A percentile compares a stretch with the other conserved stretches of the same genome.
These are phyloP conservation scores for Halcyon leucocephala DNA, from an alignment of 2,797 vertebrate species.

Conservation along the genomic window DNA sequence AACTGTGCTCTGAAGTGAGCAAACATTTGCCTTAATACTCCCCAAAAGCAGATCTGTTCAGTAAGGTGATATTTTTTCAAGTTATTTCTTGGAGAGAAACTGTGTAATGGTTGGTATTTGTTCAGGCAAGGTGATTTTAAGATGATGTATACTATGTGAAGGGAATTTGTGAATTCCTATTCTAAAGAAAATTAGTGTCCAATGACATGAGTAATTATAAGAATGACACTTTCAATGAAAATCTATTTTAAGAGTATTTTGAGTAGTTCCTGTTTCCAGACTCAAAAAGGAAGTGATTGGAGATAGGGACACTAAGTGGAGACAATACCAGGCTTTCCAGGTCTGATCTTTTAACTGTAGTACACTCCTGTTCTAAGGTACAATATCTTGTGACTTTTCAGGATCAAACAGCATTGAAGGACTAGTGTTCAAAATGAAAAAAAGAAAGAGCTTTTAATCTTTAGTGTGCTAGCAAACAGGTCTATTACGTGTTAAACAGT, in stretches of 20 bases:
- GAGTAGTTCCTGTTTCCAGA: constrained; percentile 30
- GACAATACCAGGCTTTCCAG: neutral
- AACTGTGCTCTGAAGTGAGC: neutral
- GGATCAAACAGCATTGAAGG: constrained; percentile 15
- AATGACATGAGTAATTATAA: neutral
- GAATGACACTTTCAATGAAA: neutral
- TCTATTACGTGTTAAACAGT: constrained; percentile 38
- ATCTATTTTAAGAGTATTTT: neutral
- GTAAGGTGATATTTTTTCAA: neutral
- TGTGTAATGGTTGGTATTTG: neutral
- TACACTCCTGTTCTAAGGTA: neutral
- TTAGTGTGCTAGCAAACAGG: neutral
- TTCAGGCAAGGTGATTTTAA: neutral
- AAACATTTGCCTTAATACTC: neutral
- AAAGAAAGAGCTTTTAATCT: neutral
- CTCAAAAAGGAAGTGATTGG: neutral
- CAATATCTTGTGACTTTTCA: neutral
- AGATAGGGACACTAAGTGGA: neutral
- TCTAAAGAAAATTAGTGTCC: neutral
- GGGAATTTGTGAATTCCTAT: neutral
- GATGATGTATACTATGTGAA: neutral
- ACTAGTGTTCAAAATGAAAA: neutral
- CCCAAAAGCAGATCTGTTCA: neutral
- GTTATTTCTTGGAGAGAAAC: neutral
- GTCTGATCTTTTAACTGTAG: neutral